phyloP scores from a whole-genome alignment of 2,797 vertebrate genomes.

The Florisuga fusca region DNA sequence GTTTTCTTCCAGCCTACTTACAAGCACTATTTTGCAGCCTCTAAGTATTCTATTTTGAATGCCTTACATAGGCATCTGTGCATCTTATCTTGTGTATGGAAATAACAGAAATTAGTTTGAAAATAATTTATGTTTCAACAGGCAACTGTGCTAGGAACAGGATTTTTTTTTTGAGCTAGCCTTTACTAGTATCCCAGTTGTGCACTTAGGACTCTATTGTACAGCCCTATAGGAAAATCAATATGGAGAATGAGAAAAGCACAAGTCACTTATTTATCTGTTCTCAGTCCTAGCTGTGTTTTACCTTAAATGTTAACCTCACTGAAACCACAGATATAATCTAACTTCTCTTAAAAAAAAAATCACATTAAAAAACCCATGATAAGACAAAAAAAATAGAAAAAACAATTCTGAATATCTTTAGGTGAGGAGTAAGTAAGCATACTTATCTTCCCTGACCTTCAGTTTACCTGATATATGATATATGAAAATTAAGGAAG shows the following conservation, averaged over 20 bases:
- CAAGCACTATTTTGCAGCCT: neutral
- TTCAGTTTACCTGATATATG: neutral
- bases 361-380: neutral
- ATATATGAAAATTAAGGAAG: neutral
- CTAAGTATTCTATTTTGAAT: neutral
- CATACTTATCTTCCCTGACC: neutral
- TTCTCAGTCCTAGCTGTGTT: neutral
- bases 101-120: neutral
- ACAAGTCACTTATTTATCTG: neutral
- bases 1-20: neutral
- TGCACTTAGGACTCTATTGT: neutral
- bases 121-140: neutral
- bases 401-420: neutral
- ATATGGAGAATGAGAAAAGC: neutral
- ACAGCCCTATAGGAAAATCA: neutral
- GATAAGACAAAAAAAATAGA: neutral
- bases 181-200: neutral
- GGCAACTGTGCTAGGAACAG: neutral
- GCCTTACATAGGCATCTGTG: neutral
- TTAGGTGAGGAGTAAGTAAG: neutral
- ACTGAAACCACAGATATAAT: neutral
- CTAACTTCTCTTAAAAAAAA: neutral
- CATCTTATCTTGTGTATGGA: neutral
- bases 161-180: neutral
- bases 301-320: neutral